A percentile compares a stretch with the other conserved stretches of the same genome.
Conservation (phyloP, 2,113 vertebrate species). For the Lepus americanus region DNA sequence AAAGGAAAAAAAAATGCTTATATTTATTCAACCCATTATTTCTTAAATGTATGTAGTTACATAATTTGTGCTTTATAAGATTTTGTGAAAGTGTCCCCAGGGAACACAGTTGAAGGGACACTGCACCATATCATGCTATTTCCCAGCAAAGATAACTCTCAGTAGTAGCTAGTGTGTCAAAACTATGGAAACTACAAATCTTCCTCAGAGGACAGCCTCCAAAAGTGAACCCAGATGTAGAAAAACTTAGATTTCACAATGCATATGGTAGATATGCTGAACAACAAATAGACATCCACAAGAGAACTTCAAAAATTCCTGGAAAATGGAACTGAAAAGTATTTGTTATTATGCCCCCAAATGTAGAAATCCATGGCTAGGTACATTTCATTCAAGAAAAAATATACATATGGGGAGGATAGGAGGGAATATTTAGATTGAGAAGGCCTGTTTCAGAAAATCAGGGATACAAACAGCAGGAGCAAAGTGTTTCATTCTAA, state of each 20-base stretch:
- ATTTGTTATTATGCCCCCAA: too few relatives aligned
- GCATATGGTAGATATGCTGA: background rate
- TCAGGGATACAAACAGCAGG: background rate
- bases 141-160: background rate
- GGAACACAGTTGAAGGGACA: background rate
- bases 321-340: too few relatives aligned
- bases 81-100: background rate
- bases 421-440: background rate
- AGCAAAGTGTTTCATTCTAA: constrained; percentile 32
- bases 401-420: background rate
- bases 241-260: background rate
- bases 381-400: background rate
- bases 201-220: background rate
- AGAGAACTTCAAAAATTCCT: too few relatives aligned
- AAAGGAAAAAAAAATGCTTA: background rate
- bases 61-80: background rate
- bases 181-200: background rate
- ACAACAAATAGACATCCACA: background rate
- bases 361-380: too few relatives aligned
- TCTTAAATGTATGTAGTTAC: background rate
- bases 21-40: background rate
- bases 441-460: background rate
- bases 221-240: background rate
- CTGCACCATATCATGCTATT: background rate
- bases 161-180: background rate